Percentiles rank a stretch among this genome's conserved stretches.
These are phyloP conservation scores for Epirrhoe alternata DNA, from an alignment of 2,888 invertebrate species.

Conservation along the genomic window DNA sequence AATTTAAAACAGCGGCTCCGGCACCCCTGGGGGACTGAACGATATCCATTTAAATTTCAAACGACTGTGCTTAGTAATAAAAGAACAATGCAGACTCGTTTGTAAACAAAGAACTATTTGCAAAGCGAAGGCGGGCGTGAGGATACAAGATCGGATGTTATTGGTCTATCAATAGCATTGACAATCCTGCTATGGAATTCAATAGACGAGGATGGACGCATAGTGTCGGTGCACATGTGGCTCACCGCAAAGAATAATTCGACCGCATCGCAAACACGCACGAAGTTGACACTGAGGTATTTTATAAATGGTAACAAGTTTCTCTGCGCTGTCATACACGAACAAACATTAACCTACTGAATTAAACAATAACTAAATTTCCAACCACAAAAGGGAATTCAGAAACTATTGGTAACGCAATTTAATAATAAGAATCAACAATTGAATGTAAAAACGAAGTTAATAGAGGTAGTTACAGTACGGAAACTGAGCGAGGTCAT, in stretches of 20 bases:
- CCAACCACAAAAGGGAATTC: constrained; percentile 4
- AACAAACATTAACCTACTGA: constrained; percentile 12
- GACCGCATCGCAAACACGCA: constrained; percentile 36
- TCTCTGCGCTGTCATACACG: constrained; percentile 40
- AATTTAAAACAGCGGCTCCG: constrained; percentile 50
- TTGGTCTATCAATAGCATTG: constrained; percentile 69
- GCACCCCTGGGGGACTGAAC: constrained; percentile 42
- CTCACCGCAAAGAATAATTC: constrained; percentile 49
- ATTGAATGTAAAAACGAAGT: constrained; percentile 15
- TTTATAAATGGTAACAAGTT: constrained; percentile 43
- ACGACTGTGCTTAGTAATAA: constrained; percentile 34
- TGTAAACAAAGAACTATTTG: constrained; percentile 53
- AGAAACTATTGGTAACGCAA: constrained; percentile 1
- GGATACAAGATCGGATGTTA: constrained; percentile 62
- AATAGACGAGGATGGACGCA: constrained; percentile 56
- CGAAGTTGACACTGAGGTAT: constrained; percentile 14
- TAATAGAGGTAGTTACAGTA: constrained; percentile 31
- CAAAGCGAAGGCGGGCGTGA: constrained; percentile 52
- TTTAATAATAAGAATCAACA: not conserved
- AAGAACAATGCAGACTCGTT: constrained; percentile 34
- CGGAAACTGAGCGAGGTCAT: constrained; percentile 52
- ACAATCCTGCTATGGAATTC: constrained; percentile 61
- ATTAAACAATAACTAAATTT: constrained; percentile 19
- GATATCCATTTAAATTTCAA: constrained; percentile 34
- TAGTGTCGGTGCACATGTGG: constrained; percentile 60